Conservation (phyloP, 1,140 invertebrate genomes). For the Cheumatopsyche charites region DNA sequence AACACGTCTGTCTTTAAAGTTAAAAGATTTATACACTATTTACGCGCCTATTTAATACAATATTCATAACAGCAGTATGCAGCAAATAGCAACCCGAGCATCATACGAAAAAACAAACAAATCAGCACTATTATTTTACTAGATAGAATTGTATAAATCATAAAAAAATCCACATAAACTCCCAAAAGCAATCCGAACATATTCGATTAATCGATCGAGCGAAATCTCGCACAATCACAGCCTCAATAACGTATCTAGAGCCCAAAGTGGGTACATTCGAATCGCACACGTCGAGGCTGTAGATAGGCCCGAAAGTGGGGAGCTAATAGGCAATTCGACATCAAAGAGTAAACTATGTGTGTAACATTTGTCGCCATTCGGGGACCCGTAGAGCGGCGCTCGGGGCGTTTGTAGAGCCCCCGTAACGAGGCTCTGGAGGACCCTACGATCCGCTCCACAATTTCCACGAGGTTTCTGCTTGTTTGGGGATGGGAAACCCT, state of each 20-base stretch:
- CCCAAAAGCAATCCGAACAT: too few species aligned
- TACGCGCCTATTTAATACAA: too few species aligned
- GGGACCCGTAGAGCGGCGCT: constrained; percentile 44
- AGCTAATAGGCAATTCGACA: constrained; percentile 48
- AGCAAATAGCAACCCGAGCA: too few species aligned
- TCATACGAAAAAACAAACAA: too few species aligned
- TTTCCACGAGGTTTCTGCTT: constrained; percentile 37
- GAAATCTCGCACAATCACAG: background rate
- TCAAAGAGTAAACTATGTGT: constrained; percentile 46
- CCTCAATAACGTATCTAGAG: too few species aligned
- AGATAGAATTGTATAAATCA: too few species aligned
- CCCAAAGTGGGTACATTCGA: constrained; percentile 1
- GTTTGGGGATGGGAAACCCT: background rate
- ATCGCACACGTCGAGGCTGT: constrained; percentile 29
- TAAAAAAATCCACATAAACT: too few species aligned
- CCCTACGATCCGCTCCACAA: constrained; percentile 44
- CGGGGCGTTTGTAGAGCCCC: constrained; percentile 40
- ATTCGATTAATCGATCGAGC: too few species aligned
- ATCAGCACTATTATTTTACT: too few species aligned
- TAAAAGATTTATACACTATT: too few species aligned
- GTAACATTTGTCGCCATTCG: constrained; percentile 46
- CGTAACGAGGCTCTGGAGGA: constrained; percentile 44
- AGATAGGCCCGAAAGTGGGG: constrained; percentile 38
- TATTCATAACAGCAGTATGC: too few species aligned
- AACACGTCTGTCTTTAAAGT: too few species aligned